phyloP scores from a whole-genome alignment of 2,888 invertebrate genomes.

The Mycalesis mineus region DNA sequence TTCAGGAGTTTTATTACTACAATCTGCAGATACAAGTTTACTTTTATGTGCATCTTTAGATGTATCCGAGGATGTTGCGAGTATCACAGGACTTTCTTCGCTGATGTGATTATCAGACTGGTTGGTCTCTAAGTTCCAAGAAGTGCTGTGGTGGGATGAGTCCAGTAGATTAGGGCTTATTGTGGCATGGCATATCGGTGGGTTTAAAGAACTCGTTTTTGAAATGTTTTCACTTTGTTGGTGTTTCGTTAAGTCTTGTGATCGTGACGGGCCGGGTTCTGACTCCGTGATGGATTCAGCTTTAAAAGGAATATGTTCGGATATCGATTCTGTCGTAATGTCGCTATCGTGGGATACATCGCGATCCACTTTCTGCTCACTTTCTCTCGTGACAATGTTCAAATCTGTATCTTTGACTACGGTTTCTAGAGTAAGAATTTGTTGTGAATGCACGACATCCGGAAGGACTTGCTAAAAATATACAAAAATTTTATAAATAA shows the following conservation, averaged over 20 bases:
- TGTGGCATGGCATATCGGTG: constrained; percentile 39
- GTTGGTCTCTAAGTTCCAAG: constrained; percentile 57
- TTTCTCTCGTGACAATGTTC: constrained; percentile 41
- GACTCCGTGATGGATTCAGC: constrained; percentile 54
- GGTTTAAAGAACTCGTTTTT: constrained; percentile 43
- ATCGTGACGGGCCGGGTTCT: constrained; percentile 36
- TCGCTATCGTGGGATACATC: constrained; percentile 33
- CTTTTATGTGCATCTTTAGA: constrained; percentile 50
- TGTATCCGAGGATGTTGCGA: constrained; percentile 54
- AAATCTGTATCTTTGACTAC: constrained; percentile 43
- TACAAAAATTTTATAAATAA: constrained; percentile 53
- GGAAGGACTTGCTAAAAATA: constrained; percentile 77
- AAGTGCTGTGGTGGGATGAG: constrained; percentile 46
- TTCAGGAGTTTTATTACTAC: constrained; percentile 35
- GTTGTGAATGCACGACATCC: constrained; percentile 76
- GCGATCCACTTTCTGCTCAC: constrained; percentile 13
- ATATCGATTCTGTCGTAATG: constrained; percentile 62
- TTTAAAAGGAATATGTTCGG: constrained; percentile 65
- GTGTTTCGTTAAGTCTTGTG: constrained; percentile 41
- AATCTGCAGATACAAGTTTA: constrained; percentile 33
- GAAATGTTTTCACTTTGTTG: constrained; percentile 33
- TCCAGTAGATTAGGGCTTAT: constrained; percentile 44
- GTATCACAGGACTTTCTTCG: constrained; percentile 65
- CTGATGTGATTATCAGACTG: constrained; percentile 58
- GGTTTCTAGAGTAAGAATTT: constrained; percentile 56